These are phyloP conservation scores for Chelonus insularis DNA, from an alignment of 1,140 invertebrate species.

Conservation along the genomic window DNA sequence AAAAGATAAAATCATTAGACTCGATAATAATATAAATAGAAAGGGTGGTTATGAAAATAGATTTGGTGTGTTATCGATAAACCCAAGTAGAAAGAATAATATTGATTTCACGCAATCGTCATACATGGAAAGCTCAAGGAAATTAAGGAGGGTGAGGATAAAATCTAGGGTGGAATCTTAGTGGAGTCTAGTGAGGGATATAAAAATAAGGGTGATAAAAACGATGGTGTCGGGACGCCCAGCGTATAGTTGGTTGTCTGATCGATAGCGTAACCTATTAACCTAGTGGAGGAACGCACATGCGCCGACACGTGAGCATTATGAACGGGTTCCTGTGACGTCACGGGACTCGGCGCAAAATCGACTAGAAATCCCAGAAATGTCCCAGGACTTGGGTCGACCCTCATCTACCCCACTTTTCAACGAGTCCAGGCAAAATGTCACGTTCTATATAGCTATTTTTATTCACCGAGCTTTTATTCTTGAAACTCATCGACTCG, in stretches of 20 bases:
- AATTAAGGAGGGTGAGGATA: background rate
- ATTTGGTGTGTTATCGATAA: background rate
- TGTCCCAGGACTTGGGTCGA: slow-evolving; percentile 15
- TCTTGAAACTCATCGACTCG: background rate
- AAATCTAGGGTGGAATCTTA: background rate
- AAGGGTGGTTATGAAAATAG: background rate
- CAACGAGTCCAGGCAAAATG: slow-evolving; percentile 9
- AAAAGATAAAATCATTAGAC: too few relatives aligned
- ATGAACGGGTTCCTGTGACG: slow-evolving; percentile 11
- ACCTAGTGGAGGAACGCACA: slow-evolving; percentile 4
- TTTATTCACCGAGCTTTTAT: slow-evolving; percentile 1
- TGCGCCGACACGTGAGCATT: slow-evolving; percentile 7
- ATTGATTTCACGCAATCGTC: background rate
- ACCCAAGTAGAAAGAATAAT: background rate
- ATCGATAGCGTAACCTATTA: slow-evolving; percentile 23
- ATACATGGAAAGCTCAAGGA: too few relatives aligned
- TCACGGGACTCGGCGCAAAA: slow-evolving; percentile 14
- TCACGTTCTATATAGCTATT: slow-evolving; percentile 13
- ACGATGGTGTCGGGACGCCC: slow-evolving; percentile 9
- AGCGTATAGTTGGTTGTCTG: background rate
- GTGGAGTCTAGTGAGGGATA: background rate
- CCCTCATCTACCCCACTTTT: background rate
- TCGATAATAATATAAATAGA: background rate
- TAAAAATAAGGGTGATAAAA: background rate
- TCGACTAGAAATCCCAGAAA: slow-evolving; percentile 21